Base-by-base conservation (phyloP, 92 coral and sea anemone species). In the Zoanthus sociatus region DNA sequence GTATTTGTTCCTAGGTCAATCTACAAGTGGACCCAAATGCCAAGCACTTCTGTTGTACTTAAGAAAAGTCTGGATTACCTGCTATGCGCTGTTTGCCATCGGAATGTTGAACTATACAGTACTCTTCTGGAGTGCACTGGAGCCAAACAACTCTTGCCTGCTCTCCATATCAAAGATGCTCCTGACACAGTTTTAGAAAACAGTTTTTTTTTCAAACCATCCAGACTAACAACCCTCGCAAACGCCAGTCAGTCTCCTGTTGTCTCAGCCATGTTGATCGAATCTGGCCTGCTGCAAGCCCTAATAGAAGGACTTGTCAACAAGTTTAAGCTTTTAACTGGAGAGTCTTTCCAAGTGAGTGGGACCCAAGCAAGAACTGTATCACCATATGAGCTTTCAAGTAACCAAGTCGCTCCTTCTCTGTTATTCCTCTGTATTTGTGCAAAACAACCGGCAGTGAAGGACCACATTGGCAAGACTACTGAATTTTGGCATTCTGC, bases 41-140 rank as follows among this genome's bases (percentile, higher is more conserved):
- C 91, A 13, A 47, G 70, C 32, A 78, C 85, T 74, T 92, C 89
- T 86, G 97, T 90, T 60, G 83, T 90, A 48, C 84, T 97, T 37
- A 97, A 97, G 77, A 93, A 89, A 78, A 94, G 97, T 67, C 77
- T 95, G 71, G 98, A 97, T 71, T 90, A 95, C 53, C 91, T 97
- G 46, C 88, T 97, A 31, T 92, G 98, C 50, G 93, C 98, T 9
- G 48, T 93, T 7, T 93, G 95, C 32, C 94, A 93, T 88, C 92
- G 86, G 54, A 88, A 91, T 70, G 93, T 92, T 46, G 48, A 88
- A 33, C 93, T 91, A 77, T 97, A 87, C 79, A 92, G 86, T 45
- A 89, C 88, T 14, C 95, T 97, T 70, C 84, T 97, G 9, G 92
- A 92, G 58, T 76, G 91, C 33, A 92, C 94, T 54, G 95, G 91